Base-by-base conservation (phyloP, 1,140 invertebrate species). In the Brachionus angularis region DNA sequence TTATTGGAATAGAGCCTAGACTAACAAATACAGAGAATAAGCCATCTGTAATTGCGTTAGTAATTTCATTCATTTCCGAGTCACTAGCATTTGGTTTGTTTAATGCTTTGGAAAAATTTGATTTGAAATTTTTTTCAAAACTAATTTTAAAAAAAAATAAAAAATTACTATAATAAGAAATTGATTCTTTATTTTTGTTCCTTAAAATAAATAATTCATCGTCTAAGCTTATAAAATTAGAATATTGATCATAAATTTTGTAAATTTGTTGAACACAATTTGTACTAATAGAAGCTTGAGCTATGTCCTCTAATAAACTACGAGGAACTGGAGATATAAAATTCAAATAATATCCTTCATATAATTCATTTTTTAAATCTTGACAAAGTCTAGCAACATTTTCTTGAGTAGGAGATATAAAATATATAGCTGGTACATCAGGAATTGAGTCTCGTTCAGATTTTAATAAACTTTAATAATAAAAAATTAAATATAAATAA, bases 351-450 rank as follows among this genome's bases (percentile, higher is more conserved):
- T 96, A 98, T 36, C 88, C 85, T 76, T 98, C 94, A 81, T 99
- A 99, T 1, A 72, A 7, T 61, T 34, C 27, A 47, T 61, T 64
- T 34, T 52, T 31, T 67, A 70, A 52, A 80, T 95, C 92, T 83
- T 95, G 90, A 64, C 88, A 89, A 73, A 99, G 97, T 75, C 93
- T 85, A 44, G 88, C 88, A 27, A 99, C 85, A 84, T 99, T 99
- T 80, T 98, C 93, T 78, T 96, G 91, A 31, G 89, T 90, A n/a
- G 96, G 94, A 74, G 90, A 86, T 81, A 96, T 95, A 80, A 99
- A 98, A 82, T 99, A 99, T 50, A 99, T 88, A 8, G 93, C 94
- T 73, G 96, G 94, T 14, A 97, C 95, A 85, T 99, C 96, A 3
- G 95, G 93, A 75, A 99, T 93, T 5, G 89, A 84, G 81, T 98